A percentile compares a stretch with the other conserved stretches of the same genome.
Evolutionary conservation across 2,888 invertebrate genomes (phyloP).

Genomic region (Aphrophora alni): DNA sequence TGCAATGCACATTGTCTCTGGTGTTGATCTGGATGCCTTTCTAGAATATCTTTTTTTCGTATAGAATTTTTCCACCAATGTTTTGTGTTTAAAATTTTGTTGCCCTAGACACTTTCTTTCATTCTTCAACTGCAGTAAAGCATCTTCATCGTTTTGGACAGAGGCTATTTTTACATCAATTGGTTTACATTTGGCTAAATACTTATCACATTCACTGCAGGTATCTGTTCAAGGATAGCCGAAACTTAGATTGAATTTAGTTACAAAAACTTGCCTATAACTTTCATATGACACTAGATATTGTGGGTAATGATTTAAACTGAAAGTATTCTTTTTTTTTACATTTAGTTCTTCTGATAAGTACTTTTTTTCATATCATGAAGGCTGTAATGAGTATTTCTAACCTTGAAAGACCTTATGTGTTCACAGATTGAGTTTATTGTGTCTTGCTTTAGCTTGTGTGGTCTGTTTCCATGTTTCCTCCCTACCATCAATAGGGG

Average conservation of each 20-base stretch:
- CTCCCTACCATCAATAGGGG: conserved; percentile 23
- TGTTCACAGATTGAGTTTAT: not conserved
- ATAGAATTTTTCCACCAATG: conserved; percentile 10
- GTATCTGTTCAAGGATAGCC: conserved; percentile 33
- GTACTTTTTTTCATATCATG: conserved; percentile 20
- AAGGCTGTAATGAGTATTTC: conserved; percentile 20
- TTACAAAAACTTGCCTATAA: conserved; percentile 18
- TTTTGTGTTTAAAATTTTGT: conserved; percentile 6
- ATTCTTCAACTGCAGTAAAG: not conserved
- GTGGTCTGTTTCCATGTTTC: conserved; percentile 21
- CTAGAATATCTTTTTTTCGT: not conserved
- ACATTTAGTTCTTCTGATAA: conserved; percentile 25
- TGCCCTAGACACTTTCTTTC: not conserved
- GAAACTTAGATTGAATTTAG: conserved; percentile 22
- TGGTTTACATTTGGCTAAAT: not conserved
- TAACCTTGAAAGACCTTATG: conserved; percentile 19
- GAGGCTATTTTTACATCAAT: not conserved
- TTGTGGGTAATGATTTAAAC: not conserved
- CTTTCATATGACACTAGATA: conserved; percentile 21
- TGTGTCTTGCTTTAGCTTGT: not conserved
- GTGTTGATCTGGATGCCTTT: conserved; percentile 4
- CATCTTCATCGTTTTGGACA: conserved; percentile 10
- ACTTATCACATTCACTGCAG: conserved; percentile 19
- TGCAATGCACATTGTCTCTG: conserved; percentile 7
- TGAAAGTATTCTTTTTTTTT: conserved; percentile 13